A percentile compares a stretch with the other conserved stretches of the same genome.
Conservation (phyloP, 2,113 vertebrate species). For the Ptilorrhoa leucosticta region DNA sequence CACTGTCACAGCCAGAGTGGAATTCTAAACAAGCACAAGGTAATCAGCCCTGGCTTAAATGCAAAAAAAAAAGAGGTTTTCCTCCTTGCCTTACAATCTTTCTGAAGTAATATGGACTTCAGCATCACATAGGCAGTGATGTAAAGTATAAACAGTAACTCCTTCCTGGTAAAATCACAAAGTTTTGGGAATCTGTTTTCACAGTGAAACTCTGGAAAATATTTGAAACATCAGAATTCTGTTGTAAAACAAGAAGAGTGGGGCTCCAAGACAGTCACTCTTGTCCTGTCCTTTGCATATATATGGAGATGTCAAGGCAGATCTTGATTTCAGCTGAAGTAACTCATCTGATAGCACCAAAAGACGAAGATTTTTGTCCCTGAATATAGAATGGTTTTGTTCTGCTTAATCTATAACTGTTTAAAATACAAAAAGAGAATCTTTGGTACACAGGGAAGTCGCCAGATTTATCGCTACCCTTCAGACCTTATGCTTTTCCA, state of each 20-base stretch:
- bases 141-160: background rate
- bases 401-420: background rate
- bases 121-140: background rate
- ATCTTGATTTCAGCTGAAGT: background rate
- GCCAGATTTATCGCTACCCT: background rate
- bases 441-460: background rate
- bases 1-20: fast-evolving
- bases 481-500: background rate
- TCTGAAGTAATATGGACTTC: background rate
- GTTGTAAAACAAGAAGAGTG: background rate
- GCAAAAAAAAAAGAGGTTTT: background rate
- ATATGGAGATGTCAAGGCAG: background rate
- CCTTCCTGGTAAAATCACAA: background rate
- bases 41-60: background rate
- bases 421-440: background rate
- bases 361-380: background rate
- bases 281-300: background rate
- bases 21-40: background rate
- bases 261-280: background rate
- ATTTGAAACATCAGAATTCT: background rate
- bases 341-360: background rate
- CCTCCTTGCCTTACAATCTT: background rate
- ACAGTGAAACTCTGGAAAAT: background rate
- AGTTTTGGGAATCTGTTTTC: background rate
- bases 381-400: background rate